Evolutionary conservation across 2,797 vertebrate genomes (phyloP), one percentile per base, ranked within the genome.

Genomic region (Gymnoscopelus braueri): DNA sequence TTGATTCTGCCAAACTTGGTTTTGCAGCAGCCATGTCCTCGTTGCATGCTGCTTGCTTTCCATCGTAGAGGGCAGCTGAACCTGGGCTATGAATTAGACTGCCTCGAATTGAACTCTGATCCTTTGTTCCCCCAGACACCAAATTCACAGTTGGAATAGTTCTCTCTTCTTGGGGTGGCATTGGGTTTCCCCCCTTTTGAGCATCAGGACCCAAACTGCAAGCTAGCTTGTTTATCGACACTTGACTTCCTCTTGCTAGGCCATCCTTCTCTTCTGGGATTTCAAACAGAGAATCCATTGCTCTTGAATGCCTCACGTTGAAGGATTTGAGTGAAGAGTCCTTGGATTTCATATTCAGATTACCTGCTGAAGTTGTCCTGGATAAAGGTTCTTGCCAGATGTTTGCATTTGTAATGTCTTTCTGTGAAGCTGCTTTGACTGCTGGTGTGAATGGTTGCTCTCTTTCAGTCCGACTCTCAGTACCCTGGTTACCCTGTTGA

Each of bases 251-350:
- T 12, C 50, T 61, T 4, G 7, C 47, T 26, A n/a, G 39, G 11
- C 26, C 50, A 63, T 97, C 95, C 71, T 93, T 96, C 80, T 96
- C 97, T 55, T 98, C 96, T 8, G 96, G 92, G 39, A 97, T 94
- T 74, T 94, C 94, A 13, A 90, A 93, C 68, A 98, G 74, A 0
- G 95, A 97, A 29, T 95, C 93, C 81, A 96, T 82, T 26, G 93
- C 90, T 85, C 96, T 94, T 1, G 92, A 91, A 24, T 94, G 93
- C 62, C 75, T 92, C 69, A 95, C 87, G 55, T 95, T 94, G 62
- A 93, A 65, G 8, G 67, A 48, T 60, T 84, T 93, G 15, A 79
- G 93, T 0, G 56, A 52, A 0, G 85, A 78, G 24, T 96, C 94
- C 24, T 85, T 93, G 52, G 75, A 80, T 32, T 86, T 80, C 19